Conservation (phyloP, 2,888 invertebrate species). For the Linhomoeus sp. region DNA sequence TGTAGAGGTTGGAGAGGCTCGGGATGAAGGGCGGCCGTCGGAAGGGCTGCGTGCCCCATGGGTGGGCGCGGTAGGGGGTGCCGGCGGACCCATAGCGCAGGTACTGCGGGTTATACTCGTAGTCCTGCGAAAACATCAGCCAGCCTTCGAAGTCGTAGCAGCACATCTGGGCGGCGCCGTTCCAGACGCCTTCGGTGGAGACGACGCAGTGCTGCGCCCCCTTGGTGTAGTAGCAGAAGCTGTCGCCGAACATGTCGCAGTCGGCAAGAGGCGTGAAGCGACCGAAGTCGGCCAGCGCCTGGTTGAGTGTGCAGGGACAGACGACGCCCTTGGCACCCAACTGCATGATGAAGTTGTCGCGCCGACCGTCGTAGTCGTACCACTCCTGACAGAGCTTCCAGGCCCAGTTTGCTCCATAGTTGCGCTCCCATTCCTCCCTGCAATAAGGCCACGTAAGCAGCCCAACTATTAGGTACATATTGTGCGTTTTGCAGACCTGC, state of each 20-base stretch:
- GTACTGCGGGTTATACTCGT: conserved; percentile 38
- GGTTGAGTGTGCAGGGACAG: conserved; percentile 73
- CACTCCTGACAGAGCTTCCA: conserved; percentile 63
- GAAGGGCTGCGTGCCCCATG: conserved; percentile 16
- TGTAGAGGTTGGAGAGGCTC: conserved; percentile 78
- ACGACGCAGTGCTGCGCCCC: conserved; percentile 75
- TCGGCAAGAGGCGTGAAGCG: conserved; percentile 68
- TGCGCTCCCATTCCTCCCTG: conserved; percentile 58
- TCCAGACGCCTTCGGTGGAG: conserved; percentile 59
- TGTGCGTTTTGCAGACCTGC: no score
- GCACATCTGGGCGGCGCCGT: conserved; percentile 58
- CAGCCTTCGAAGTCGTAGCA: conserved; percentile 78
- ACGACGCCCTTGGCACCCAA: conserved; percentile 8
- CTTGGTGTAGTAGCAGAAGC: conserved; percentile 58
- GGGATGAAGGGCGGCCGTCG: conserved; percentile 41
- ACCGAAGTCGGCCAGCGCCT: conserved; percentile 71
- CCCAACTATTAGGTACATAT: no score
- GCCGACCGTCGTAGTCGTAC: conserved; percentile 39
- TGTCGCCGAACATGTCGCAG: conserved; percentile 68
- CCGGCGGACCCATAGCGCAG: conserved; percentile 53
- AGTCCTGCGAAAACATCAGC: conserved; percentile 79
- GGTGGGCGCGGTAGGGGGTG: conserved; percentile 50
- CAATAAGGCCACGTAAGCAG: no score
- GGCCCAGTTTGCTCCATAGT: conserved; percentile 59
- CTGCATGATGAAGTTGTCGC: conserved; percentile 17